These are phyloP conservation scores for Triops cancriformis DNA, from an alignment of 1,140 invertebrate genomes.

Conservation along the genomic window DNA sequence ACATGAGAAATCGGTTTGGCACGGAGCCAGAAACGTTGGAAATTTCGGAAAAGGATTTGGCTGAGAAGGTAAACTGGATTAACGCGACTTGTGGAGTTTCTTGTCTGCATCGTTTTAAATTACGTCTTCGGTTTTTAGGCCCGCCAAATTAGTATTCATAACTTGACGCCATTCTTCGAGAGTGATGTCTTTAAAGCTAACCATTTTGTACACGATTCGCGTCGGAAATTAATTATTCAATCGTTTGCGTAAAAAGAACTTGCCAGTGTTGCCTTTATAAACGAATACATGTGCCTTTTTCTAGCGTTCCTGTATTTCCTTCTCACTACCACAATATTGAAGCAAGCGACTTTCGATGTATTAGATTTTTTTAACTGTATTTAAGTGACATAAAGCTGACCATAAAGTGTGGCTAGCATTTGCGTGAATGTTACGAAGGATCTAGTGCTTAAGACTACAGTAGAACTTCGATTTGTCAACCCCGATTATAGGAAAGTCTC, in stretches of 20 bases:
- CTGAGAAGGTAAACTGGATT: conserved; percentile 59
- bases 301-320: background rate
- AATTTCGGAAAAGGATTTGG: conserved; percentile 82
- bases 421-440: too few species aligned
- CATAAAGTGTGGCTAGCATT: too few species aligned
- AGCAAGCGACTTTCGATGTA: too few species aligned
- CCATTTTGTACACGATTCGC: conserved; percentile 75
- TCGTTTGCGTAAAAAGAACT: conserved; percentile 44
- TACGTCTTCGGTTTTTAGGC: conserved; percentile 53
- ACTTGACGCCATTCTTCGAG: conserved; percentile 83
- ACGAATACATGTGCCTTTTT: background rate
- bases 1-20: conserved; percentile 71
- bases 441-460: too few species aligned
- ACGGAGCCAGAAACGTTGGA: conserved; percentile 63
- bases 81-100: background rate
- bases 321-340: too few species aligned
- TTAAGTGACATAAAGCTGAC: too few species aligned
- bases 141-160: conserved; percentile 81
- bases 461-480: too few species aligned
- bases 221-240: conserved; percentile 76
- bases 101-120: conserved; percentile 22
- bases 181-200: conserved; percentile 86
- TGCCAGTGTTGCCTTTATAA: background rate
- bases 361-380: too few species aligned
- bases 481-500: too few species aligned